Evolutionary conservation across 2,888 invertebrate genomes (phyloP).

Genomic region (Latrodectus hesperus): DNA sequence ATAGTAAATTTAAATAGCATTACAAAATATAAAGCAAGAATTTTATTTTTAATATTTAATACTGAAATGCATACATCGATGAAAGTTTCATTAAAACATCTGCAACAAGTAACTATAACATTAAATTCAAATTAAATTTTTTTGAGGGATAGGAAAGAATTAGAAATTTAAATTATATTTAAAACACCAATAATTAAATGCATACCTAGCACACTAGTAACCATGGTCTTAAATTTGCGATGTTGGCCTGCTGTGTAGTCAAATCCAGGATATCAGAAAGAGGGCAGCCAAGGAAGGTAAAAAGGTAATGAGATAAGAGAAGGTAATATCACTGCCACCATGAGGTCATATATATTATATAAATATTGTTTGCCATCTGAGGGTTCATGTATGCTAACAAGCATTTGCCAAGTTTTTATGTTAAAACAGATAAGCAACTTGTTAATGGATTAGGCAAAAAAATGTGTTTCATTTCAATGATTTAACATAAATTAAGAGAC

Average conservation of each 20-base stretch:
- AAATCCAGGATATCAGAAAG: constrained; percentile 46
- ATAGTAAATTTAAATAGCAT: no score
- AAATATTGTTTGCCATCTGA: no score
- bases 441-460: no score
- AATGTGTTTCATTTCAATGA: no score
- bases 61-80: neutral
- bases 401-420: neutral
- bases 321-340: constrained; percentile 37
- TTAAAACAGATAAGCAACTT: no score
- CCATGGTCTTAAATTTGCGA: constrained; percentile 99
- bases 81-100: neutral
- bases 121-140: no score
- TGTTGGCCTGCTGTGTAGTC: constrained; percentile 80
- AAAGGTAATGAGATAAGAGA: constrained; percentile 52
- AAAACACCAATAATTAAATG: constrained; percentile 65
- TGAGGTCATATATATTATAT: constrained; percentile 3
- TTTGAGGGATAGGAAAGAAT: no score
- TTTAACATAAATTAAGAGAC: no score
- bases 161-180: neutral
- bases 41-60: neutral
- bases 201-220: constrained; percentile 99
- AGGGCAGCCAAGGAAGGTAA: constrained; percentile 60
- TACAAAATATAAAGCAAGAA: no score
- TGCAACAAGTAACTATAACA: neutral
- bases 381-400: neutral